Evolutionary conservation across 2,888 invertebrate species (phyloP), one percentile per base, ranked within the genome.

Genomic region (Tubulanus polymorphus): DNA sequence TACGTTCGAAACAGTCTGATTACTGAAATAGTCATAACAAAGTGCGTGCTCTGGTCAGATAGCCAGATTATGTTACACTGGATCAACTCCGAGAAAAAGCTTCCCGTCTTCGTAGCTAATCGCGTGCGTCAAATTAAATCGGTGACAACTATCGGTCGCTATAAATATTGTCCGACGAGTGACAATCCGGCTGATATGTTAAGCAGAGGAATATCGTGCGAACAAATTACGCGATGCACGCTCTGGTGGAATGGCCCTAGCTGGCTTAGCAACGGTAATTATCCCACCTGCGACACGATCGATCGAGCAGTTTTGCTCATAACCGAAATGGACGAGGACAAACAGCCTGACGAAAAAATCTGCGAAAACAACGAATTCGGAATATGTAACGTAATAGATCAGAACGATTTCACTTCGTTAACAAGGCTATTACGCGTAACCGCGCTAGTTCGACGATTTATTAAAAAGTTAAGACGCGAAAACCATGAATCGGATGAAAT

Each of bases 121-220:
- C 3, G 51, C 10, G 51, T 51, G 15, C 23, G 37, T 37, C 37
- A 51, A 23, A 51, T 51, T 18, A 37, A 51, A 37, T 5, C 29
- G 15, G 26, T 27, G n/a, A 37, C 23, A 41, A 41, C 35, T 23
- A n/a, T 41, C 3, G 12, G 3, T 3, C 20, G 26, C 3, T 51
- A 15, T 37, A 47, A 29, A 28, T 48, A 35, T 51, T 51, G 47
- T n/a, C 55, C 48, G 3, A 55, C 51, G 8, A 25, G 26, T 8
- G 15, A 20, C 15, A 51, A 51, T 20, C 51, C 51, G 12, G 51
- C 51, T 10, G 51, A 51, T 51, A 41, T 37, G 15, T n/a, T 51
- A 12, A 51, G 51, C 37, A 30, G 51, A 10, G 51, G 51, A 8
- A 48, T 48, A 8, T 10, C 48, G 3, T n/a, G 6, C 6, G 10